Evolutionary conservation across 1,140 invertebrate genomes (phyloP).

Genomic region (Laupala kohalensis): DNA sequence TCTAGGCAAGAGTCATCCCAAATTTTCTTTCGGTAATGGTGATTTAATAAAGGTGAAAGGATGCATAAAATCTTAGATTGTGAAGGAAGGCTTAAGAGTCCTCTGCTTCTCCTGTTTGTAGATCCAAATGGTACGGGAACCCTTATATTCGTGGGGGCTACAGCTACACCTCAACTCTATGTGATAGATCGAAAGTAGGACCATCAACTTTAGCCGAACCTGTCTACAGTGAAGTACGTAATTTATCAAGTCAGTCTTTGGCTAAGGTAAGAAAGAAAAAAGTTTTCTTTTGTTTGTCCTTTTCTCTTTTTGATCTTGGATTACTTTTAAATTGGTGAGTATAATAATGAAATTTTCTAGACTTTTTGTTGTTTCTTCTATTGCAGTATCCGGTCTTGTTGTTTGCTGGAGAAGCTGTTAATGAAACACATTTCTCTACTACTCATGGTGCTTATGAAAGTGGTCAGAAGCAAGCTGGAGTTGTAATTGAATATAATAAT

Average conservation of each 20-base stretch:
- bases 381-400: constrained; percentile 39
- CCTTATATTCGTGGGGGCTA: constrained; percentile 49
- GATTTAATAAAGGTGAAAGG: not conserved
- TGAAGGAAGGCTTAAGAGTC: not conserved
- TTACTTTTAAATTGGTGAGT: constrained; percentile 6
- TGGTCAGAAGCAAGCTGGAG: constrained; percentile 35
- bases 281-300: not conserved
- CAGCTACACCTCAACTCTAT: constrained; percentile 38
- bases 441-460: constrained; percentile 52
- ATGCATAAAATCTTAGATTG: not conserved
- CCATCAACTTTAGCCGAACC: constrained; percentile 28
- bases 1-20: not conserved
- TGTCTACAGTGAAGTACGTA: constrained; percentile 17
- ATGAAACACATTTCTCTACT: constrained; percentile 54
- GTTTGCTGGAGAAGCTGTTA: constrained; percentile 61
- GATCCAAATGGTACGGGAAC: constrained; percentile 47
- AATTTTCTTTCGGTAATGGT: not conserved
- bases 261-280: not conserved
- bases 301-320: not conserved
- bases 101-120: constrained; percentile 27
- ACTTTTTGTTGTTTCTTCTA: constrained; percentile 11
- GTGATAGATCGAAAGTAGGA: constrained; percentile 29
- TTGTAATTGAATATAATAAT: constrained; percentile 1
- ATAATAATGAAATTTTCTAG: not conserved
- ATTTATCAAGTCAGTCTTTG: not conserved